phyloP scores from a whole-genome alignment of 2,113 vertebrate genomes.

The Miniopterus natalensis region DNA sequence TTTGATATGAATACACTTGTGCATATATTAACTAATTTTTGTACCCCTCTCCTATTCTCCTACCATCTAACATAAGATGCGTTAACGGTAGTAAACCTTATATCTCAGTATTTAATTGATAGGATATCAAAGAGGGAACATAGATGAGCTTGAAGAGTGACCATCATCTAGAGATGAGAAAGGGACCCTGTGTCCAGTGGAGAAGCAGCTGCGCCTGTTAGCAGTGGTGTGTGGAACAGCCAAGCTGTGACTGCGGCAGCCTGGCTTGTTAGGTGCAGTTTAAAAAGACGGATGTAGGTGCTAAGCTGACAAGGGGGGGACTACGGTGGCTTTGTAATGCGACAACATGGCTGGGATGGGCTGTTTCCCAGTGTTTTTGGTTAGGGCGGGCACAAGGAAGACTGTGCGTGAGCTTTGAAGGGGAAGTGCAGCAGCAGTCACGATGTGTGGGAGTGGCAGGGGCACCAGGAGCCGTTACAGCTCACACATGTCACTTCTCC shows the following conservation, averaged over 20 bases:
- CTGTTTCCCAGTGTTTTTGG: background rate
- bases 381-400: background rate
- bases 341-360: background rate
- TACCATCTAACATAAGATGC: background rate
- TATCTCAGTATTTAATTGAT: background rate
- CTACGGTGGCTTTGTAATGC: background rate
- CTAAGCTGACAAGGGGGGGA: background rate
- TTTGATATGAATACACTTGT: background rate
- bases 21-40: background rate
- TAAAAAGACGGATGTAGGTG: background rate
- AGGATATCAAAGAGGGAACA: background rate
- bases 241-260: too few species aligned
- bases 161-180: background rate
- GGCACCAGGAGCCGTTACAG: too few species aligned
- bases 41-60: background rate
- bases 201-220: background rate
- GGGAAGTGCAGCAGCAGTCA: too few species aligned
- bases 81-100: background rate
- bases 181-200: background rate
- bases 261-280: background rate
- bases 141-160: background rate
- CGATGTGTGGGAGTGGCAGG: too few species aligned
- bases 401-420: background rate
- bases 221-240: background rate
- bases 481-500: rapidly evolving